Conservation (phyloP, 2,888 invertebrate genomes). For the Clanis bilineata region DNA sequence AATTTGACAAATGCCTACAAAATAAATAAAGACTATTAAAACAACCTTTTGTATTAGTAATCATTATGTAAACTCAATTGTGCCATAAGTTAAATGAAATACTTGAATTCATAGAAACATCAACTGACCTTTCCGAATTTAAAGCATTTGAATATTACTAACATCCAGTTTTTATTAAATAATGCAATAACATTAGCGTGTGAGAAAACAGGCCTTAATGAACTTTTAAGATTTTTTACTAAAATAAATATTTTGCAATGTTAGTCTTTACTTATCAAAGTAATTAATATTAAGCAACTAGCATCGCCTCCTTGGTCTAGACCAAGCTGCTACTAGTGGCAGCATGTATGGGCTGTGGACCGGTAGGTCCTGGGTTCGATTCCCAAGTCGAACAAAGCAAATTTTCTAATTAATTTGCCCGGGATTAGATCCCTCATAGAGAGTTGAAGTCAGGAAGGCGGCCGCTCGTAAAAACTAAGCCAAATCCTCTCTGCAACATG, state of each 20-base stretch:
- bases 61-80: background rate
- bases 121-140: constrained; percentile 5
- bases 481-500: no score
- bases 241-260: background rate
- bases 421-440: no score
- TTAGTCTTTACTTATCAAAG: background rate
- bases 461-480: no score
- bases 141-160: background rate
- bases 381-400: no score
- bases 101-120: background rate
- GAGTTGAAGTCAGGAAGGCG: no score
- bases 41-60: background rate
- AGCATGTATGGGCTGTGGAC: no score
- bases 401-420: no score
- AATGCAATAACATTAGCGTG: background rate
- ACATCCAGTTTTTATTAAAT: constrained; percentile 4
- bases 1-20: background rate
- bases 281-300: no score
- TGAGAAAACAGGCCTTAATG: background rate
- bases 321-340: no score
- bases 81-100: background rate
- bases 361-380: no score
- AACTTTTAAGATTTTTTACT: background rate
- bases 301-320: no score
- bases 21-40: background rate